phyloP scores from a whole-genome alignment of 1,140 invertebrate genomes.

The Monochamus saltuarius region DNA sequence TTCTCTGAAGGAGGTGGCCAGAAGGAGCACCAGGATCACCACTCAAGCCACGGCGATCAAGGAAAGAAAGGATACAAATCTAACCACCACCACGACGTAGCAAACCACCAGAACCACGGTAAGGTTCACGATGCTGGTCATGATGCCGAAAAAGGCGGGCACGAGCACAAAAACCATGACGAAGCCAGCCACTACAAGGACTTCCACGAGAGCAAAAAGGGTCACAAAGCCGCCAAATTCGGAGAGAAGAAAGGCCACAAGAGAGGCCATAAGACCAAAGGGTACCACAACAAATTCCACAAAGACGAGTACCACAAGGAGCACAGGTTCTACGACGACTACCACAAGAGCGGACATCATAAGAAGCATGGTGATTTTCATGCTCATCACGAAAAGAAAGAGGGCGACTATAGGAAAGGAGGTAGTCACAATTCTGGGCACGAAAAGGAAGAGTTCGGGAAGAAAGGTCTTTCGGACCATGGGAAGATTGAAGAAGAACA shows the following conservation, averaged over 20 bases:
- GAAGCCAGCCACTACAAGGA: neutral
- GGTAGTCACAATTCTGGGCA: slow-evolving; percentile 69
- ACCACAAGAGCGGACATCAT: slow-evolving; percentile 69
- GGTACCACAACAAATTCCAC: slow-evolving; percentile 76
- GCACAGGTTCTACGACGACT: slow-evolving; percentile 80
- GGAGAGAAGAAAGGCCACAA: slow-evolving; percentile 74
- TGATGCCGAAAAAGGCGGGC: slow-evolving; percentile 70
- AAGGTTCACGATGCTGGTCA: slow-evolving; percentile 71
- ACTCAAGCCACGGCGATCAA: slow-evolving; percentile 64
- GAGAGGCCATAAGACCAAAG: slow-evolving; percentile 71
- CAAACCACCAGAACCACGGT: slow-evolving; percentile 69
- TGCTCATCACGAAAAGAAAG: slow-evolving; percentile 66
- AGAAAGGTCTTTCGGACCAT: slow-evolving; percentile 67
- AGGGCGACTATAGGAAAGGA: slow-evolving; percentile 68
- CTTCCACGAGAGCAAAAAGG: slow-evolving; percentile 52
- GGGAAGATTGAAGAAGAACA: slow-evolving; percentile 76
- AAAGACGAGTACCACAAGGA: slow-evolving; percentile 83
- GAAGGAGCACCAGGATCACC: slow-evolving; percentile 63
- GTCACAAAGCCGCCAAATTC: slow-evolving; percentile 71
- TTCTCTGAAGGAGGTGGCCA: slow-evolving; percentile 65
- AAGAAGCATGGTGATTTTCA: slow-evolving; percentile 68
- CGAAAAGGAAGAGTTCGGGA: slow-evolving; percentile 63
- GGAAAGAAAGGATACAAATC: slow-evolving; percentile 68
- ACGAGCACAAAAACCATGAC: slow-evolving; percentile 64
- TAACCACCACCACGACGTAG: slow-evolving; percentile 68